Conservation (phyloP, 1,140 invertebrate genomes). For the Drosophila rufa region DNA sequence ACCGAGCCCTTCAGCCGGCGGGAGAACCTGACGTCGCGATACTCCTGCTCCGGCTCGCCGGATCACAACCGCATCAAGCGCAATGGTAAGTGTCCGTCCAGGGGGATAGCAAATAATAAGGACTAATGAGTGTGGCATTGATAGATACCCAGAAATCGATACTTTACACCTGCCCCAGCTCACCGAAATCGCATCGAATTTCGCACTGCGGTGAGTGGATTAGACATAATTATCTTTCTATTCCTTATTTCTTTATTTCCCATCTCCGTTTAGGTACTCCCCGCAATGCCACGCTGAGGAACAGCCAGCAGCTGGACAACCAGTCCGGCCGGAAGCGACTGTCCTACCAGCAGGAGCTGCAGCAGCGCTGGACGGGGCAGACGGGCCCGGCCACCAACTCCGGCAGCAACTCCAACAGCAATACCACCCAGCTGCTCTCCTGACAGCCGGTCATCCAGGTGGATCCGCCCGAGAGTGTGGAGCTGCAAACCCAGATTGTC, state of each 20-base stretch:
- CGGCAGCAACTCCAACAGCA: conserved; percentile 31
- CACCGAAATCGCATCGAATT: conserved; percentile 79
- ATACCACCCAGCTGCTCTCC: conserved; percentile 65
- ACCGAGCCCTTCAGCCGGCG: conserved; percentile 88
- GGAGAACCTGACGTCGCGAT: conserved; percentile 89
- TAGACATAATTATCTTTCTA: neutral
- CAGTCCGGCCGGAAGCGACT: conserved; percentile 23
- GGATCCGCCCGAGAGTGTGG: conserved; percentile 41
- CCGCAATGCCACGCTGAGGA: conserved; percentile 48
- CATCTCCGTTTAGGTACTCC: conserved; percentile 30
- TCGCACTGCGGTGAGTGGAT: conserved; percentile 74
- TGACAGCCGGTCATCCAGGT: conserved; percentile 52
- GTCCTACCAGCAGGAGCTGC: conserved; percentile 68
- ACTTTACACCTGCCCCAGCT: conserved; percentile 81
- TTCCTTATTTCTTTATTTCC: no score
- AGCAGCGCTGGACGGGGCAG: conserved; percentile 55
- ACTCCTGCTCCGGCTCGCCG: conserved; percentile 90
- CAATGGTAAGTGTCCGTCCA: conserved; percentile 88
- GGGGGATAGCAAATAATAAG: neutral
- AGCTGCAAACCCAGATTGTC: conserved; percentile 59
- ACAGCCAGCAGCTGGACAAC: conserved; percentile 35
- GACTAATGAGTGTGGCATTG: conserved; percentile 20
- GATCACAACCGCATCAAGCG: conserved; percentile 89
- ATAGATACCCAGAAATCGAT: conserved; percentile 85
- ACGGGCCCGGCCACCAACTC: neutral